These are phyloP conservation scores for Lycocorax pyrrhopterus DNA, from an alignment of 2,113 vertebrate species.

Conservation along the genomic window DNA sequence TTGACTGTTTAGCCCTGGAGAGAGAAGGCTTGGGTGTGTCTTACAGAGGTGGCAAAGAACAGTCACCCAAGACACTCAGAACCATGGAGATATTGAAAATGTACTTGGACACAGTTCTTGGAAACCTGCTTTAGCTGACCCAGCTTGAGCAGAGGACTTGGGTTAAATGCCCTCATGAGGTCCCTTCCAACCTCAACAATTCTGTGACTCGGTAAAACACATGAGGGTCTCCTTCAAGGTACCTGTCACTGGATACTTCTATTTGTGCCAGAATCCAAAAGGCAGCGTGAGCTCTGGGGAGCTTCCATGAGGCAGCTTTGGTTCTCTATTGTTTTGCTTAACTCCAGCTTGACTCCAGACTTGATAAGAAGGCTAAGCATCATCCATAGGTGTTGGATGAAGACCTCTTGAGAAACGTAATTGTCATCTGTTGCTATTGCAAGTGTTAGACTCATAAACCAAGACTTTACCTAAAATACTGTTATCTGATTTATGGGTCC, in stretches of 20 bases:
- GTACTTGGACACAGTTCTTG: background rate
- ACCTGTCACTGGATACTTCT: background rate
- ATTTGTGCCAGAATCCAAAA: background rate
- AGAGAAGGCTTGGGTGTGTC: background rate
- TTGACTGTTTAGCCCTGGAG: background rate
- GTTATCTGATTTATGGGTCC: background rate
- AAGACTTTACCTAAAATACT: background rate
- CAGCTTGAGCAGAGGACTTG: background rate
- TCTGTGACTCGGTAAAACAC: background rate
- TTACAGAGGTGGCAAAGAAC: background rate
- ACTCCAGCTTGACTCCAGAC: background rate
- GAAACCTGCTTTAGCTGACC: background rate
- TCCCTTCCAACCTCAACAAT: background rate
- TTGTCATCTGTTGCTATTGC: background rate
- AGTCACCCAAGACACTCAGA: background rate
- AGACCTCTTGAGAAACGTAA: background rate
- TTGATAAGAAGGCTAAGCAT: background rate
- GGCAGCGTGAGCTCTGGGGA: background rate
- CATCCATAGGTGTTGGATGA: background rate
- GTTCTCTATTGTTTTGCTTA: background rate
- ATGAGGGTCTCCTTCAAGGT: background rate
- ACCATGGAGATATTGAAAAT: background rate
- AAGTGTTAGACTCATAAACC: background rate
- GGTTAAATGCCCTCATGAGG: background rate
- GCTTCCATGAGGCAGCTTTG: background rate